phyloP scores from a whole-genome alignment of 2,888 invertebrate genomes.

The Branchinecta sandiegonensis region DNA sequence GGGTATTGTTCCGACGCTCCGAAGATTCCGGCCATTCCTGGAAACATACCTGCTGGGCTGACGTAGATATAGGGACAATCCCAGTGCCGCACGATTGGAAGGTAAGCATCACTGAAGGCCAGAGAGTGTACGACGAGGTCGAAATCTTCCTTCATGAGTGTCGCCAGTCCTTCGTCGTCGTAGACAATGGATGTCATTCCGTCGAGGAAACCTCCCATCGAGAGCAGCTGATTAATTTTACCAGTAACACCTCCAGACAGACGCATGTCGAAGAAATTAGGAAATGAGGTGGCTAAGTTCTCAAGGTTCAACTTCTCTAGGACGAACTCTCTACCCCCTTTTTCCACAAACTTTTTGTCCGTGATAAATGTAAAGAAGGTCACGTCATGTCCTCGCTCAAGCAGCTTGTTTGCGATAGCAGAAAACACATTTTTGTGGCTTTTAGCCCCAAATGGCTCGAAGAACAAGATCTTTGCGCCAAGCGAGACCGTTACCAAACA shows the following conservation, averaged over 20 bases:
- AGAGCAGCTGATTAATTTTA: neutral
- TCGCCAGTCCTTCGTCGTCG: neutral
- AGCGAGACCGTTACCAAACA: neutral
- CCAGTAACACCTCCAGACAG: neutral
- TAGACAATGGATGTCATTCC: neutral
- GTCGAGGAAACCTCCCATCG: neutral
- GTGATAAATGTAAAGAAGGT: neutral
- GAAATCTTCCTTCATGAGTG: slow-evolving; percentile 12
- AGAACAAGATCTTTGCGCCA: slow-evolving; percentile 2
- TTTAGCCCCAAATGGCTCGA: slow-evolving; percentile 6
- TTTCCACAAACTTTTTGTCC: neutral
- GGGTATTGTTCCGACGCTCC: neutral
- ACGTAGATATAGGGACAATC: neutral
- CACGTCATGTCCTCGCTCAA: neutral
- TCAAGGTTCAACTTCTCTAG: neutral
- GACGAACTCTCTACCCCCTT: neutral
- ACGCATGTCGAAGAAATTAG: slow-evolving; percentile 3
- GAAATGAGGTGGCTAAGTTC: neutral
- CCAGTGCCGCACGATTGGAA: slow-evolving; percentile 1
- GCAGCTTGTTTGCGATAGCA: neutral
- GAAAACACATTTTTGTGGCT: slow-evolving; percentile 11
- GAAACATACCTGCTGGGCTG: slow-evolving; percentile 13
- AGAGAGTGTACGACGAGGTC: neutral
- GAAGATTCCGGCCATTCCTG: neutral
- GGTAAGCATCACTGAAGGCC: neutral